Percentiles rank a stretch among this genome's conserved stretches.
phyloP scores from a whole-genome alignment of 2,888 invertebrate genomes.

The Agonopterix arenella region DNA sequence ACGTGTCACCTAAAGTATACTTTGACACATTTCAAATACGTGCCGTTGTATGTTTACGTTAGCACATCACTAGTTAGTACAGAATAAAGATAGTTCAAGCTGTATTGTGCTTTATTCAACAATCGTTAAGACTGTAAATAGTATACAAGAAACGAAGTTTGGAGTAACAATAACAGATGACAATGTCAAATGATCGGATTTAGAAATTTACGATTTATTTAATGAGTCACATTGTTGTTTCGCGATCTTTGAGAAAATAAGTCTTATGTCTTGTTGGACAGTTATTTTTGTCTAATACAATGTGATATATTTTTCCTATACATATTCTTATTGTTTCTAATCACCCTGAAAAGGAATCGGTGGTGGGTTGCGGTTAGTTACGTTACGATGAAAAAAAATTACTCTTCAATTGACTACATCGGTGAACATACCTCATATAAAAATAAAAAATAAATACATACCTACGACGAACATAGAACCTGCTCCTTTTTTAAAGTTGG shows the following conservation, averaged over 20 bases:
- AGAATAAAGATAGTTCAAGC: constrained; percentile 2
- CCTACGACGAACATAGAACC: too few species aligned
- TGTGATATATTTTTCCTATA: constrained; percentile 19
- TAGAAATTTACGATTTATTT: constrained; percentile 9
- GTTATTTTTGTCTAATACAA: constrained; percentile 16
- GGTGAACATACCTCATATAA: too few species aligned
- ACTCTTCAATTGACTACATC: too few species aligned
- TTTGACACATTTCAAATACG: constrained; percentile 57
- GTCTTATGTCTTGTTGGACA: constrained; percentile 4
- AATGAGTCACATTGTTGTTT: constrained; percentile 2
- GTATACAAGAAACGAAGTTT: not conserved
- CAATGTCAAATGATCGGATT: constrained; percentile 13
- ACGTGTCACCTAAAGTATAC: constrained; percentile 46
- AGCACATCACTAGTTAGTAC: constrained; percentile 35
- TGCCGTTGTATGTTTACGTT: constrained; percentile 51
- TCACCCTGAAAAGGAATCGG: too few species aligned
- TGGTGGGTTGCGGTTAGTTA: too few species aligned
- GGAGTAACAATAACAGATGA: constrained; percentile 6
- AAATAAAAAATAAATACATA: too few species aligned
- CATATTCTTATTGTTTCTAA: too few species aligned
- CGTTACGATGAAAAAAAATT: too few species aligned
- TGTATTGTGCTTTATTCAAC: constrained; percentile 7
- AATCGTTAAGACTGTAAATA: constrained; percentile 1
- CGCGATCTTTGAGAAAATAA: not conserved
- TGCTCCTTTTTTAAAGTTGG: too few species aligned